Conservation (phyloP, 30 jellyfish, hydroid and myxozoan genomes). For the Cassiopea andromeda region DNA sequence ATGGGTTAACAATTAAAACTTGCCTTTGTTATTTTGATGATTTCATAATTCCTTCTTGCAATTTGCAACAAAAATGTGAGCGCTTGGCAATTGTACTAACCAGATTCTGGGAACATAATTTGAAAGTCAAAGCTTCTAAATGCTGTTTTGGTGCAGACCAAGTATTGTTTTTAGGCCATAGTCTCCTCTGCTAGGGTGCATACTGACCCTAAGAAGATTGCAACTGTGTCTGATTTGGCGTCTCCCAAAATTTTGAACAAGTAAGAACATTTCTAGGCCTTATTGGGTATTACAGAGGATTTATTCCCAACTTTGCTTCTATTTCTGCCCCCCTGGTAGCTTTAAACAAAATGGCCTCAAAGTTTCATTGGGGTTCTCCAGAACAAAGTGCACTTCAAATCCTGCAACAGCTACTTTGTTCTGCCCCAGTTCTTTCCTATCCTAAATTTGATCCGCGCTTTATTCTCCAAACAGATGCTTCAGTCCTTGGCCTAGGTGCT, state of each 20-base stretch:
- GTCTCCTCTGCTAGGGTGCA: constrained; percentile 50
- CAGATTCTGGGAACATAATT: constrained; percentile 29
- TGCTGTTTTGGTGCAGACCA: constrained; percentile 35
- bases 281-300: constrained; percentile 52
- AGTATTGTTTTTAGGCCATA: constrained; percentile 57
- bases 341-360: constrained; percentile 12
- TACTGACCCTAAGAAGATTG: constrained; percentile 39
- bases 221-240: constrained; percentile 11
- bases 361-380: constrained; percentile 39
- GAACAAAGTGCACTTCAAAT: constrained; percentile 25
- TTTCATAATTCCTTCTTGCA: constrained; percentile 36
- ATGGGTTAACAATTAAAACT: constrained; percentile 37
- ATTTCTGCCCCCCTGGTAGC: constrained; percentile 55
- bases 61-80: constrained; percentile 36
- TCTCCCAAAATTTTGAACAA: constrained; percentile 21
- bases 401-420: constrained; percentile 15
- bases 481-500: constrained; percentile 66
- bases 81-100: constrained; percentile 25
- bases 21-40: constrained; percentile 63
- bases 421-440: constrained; percentile 50
- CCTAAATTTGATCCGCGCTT: constrained; percentile 50
- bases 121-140: neutral
- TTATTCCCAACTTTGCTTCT: constrained; percentile 54
- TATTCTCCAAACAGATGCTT: constrained; percentile 55
- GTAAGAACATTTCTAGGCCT: constrained; percentile 51